Evolutionary conservation across 2,888 invertebrate species (phyloP), one percentile per base, ranked within the genome.

Genomic region (Xylocampa areola): DNA sequence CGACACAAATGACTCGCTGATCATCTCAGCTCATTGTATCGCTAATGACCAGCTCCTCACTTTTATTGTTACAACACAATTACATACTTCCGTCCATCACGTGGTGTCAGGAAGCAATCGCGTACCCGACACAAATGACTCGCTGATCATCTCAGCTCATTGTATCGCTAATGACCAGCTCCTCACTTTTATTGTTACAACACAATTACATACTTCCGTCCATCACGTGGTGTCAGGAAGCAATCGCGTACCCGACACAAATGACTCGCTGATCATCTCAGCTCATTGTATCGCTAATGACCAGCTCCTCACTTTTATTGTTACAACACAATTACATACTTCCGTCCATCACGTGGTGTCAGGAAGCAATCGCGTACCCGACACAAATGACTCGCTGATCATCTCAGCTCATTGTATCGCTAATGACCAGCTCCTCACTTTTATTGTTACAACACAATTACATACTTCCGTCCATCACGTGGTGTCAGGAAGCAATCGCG

Each of bases 21-120:
- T 69, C 44, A 36, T 69, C 44, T 32, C 14, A 2, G 30, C 40
- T 21, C 13, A 37, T 48, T 48, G 49, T 48, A 25, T 16, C 39
- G 14, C 36, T 50, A 68, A 50, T 50, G 49, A 29, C 10, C 36
- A 27, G 43, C 25, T n/a, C n/a, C n/a, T n/a, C n/a, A n/a, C n/a
- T n/a, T n/a, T n/a, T n/a, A n/a, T n/a, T n/a, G n/a, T n/a, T n/a
- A n/a, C n/a, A n/a, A n/a, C n/a, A n/a, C 63, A 51, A 30, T 32
- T 39, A 44, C 19, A 4, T 7, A 33, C 33, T 39, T 51, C 69
- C 63, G 41, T n/a, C 16, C 11, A 32, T 35, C 29, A 30, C 40
- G 50, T 37, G 37, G 37, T 23, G 23, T 63, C 55, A 63, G 44
- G 64, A 62, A 62, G 68, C 68, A 23, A 50, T 50, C 69, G 29